A percentile compares a stretch with the other conserved stretches of the same genome.
These are phyloP conservation scores for Archegozetes longisetosus DNA, from an alignment of 1,140 invertebrate genomes.

Conservation along the genomic window DNA sequence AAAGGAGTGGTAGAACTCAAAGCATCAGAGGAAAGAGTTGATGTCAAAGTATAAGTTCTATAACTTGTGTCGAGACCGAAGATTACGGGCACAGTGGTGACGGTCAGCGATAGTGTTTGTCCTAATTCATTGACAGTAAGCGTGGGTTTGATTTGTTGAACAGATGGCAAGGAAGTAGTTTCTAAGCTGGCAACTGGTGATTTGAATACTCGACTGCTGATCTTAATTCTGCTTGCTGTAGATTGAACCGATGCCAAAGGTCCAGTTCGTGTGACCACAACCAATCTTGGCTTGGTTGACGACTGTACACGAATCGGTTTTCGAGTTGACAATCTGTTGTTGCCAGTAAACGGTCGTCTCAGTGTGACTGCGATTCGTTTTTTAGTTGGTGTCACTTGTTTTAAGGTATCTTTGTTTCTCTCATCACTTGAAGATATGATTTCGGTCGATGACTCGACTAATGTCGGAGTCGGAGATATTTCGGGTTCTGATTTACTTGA, in stretches of 20 bases:
- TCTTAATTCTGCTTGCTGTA: not conserved
- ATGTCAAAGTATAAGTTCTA: conserved; percentile 12
- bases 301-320: conserved; percentile 10
- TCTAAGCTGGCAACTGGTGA: not conserved
- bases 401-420: too few relatives aligned
- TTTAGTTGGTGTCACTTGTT: not conserved
- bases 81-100: conserved; percentile 19
- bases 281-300: conserved; percentile 18
- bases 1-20: not conserved
- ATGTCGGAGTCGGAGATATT: not conserved
- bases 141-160: not conserved
- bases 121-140: conserved; percentile 2
- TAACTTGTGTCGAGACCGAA: conserved; percentile 20
- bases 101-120: conserved; percentile 11
- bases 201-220: conserved; percentile 4
- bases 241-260: not conserved
- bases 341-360: not conserved
- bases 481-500: not conserved
- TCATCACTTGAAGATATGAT: conserved; percentile 3
- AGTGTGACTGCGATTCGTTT: not conserved
- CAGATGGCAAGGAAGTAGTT: not conserved
- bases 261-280: conserved; percentile 21
- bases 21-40: not conserved
- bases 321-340: not conserved
- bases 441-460: not conserved